Evolutionary conservation across 2,888 invertebrate species (phyloP), one percentile per base, ranked within the genome.

Genomic region (Tiliacea citrago): DNA sequence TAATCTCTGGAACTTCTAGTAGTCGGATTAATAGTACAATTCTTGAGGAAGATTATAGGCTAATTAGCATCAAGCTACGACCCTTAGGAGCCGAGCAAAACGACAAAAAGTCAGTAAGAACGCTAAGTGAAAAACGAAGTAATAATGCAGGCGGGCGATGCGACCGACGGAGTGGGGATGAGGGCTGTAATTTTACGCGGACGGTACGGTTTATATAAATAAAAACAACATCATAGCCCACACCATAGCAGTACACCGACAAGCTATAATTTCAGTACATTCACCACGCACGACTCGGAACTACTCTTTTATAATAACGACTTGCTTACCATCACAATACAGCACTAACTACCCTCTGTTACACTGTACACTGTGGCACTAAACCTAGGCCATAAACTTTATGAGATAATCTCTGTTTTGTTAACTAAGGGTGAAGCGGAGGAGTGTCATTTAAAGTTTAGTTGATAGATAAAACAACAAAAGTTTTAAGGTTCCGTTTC

Each of bases 291-390:
- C 35, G n/a, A 63, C 62, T 63, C 35, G 57, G 57, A 73, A 62
- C 49, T 58, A 35, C 9, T 68, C 79, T 75, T 68, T 79, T 81
- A 81, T 18, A 57, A 45, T 79, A 79, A 79, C 60, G 60, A 60
- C 81, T 68, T 81, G 75, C 45, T 81, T 81, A 66, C 65, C 81
- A 68, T 79, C 21, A 79, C 63, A 79, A 79, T 68, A 63, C 24
- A 5, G 12, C 9, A 13, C 75, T 79, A 65, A 75, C 81, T 75
- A 68, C 13, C 58, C 16, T 21, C 1, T 49, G 42, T 53, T 53
- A 8, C 6, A 12, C 8, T 0, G 57, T 53, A 55, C 24, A n/a
- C 49, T 55, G 24, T 55, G 42, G 12, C 21, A 13, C 13, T 65
- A n/a, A 55, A 55, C 51, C 16, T 45, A n/a, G 47, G n/a, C 24